These are phyloP conservation scores for Notarius lentiginosus DNA, from an alignment of 2,113 vertebrate species.

Conservation along the genomic window DNA sequence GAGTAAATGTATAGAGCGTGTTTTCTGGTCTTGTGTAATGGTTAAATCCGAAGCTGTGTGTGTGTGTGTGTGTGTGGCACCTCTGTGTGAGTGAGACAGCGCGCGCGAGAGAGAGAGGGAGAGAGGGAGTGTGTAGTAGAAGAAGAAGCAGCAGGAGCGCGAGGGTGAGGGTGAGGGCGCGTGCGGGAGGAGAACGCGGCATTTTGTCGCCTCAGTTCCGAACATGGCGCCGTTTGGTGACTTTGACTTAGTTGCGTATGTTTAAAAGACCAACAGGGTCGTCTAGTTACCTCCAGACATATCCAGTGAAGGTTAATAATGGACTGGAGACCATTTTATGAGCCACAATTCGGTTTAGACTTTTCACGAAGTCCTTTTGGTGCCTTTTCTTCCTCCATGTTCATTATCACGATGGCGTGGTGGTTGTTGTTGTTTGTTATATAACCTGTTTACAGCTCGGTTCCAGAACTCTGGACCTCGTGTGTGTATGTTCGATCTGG, in stretches of 20 bases:
- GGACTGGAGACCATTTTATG: background rate
- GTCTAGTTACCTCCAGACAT: background rate
- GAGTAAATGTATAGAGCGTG: background rate
- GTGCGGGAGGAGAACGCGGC: conserved; percentile 55
- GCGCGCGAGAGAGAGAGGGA: conserved; percentile 17
- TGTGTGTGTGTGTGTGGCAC: conserved; percentile 23
- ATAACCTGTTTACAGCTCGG: background rate
- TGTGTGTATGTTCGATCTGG: conserved; percentile 20
- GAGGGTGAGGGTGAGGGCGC: conserved; percentile 12
- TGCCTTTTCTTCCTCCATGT: conserved; percentile 31
- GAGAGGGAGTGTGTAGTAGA: conserved; percentile 40
- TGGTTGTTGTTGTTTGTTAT: conserved; percentile 1
- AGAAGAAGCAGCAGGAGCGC: conserved; percentile 1
- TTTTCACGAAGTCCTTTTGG: conserved; percentile 27
- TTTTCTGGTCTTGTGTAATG: conserved; percentile 19
- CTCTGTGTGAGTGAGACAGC: conserved; percentile 18
- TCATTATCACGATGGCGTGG: conserved; percentile 12
- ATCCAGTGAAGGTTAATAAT: background rate
- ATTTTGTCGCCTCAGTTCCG: conserved; percentile 56
- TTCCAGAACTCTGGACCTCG: conserved; percentile 29
- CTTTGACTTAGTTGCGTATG: background rate
- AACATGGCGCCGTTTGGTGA: conserved; percentile 19
- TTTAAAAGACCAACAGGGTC: background rate
- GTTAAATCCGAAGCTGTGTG: background rate
- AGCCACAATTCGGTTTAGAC: background rate